Evolutionary conservation across 2,888 invertebrate species (phyloP), one percentile per base, ranked within the genome.

Genomic region (Pandemis cinnamomeana): DNA sequence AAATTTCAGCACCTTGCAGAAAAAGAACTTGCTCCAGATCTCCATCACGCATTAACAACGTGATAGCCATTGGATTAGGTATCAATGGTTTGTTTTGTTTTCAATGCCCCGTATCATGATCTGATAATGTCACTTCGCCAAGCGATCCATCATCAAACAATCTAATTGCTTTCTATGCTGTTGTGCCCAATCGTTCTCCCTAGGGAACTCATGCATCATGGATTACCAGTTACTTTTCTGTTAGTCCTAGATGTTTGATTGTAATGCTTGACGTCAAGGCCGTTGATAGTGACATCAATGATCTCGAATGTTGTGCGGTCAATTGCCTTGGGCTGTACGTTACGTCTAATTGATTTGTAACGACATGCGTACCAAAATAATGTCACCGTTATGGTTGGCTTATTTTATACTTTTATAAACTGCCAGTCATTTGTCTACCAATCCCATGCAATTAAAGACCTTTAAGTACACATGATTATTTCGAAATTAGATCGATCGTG

Each of bases 301-400:
- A 75, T 75, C 70, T 68, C 27, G 55, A 70, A 67, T 63, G 46
- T 46, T 58, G 51, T 44, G 62, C 72, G 76, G 75, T 70, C 77
- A 76, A 77, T 79, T 79, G 75, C 76, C 72, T 76, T 75, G 70
- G 58, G 13, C 42, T 64, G 60, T 58, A 20, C 36, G 15, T 58
- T 73, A 66, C 27, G 51, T 6, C 36, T 69, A 75, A 69, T 66
- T 75, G 48, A 27, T 66, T 60, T 11, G 27, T 13, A 36, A 70
- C 48, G 60, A 11, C 13, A 20, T 66, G 66, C 51, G 66, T 70
- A 66, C 73, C 66, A 70, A 67, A 67, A 71, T 74, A 74, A 36
- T 46, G 7, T 10, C 20, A 67, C n/a, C 5, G 61, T 51, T 61
- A 51, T 61, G 58, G n/a, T 15, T 51, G 71, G 36, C 46, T 64